Percentiles rank a stretch among this genome's conserved stretches.
phyloP scores from a whole-genome alignment of 1,140 invertebrate genomes.

The Saccostrea glomerata region DNA sequence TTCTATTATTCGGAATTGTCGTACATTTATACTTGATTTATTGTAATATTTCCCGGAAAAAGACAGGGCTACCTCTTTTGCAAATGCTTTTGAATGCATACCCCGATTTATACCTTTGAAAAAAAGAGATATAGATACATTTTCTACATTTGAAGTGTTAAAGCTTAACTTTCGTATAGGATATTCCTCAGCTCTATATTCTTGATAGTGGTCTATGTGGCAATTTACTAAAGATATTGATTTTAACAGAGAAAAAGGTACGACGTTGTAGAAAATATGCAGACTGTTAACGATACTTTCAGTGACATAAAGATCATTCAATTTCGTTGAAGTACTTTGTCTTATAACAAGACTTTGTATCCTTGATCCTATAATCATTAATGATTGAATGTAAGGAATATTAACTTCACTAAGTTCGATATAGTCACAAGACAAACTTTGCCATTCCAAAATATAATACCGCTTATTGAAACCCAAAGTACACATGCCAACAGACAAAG shows the following conservation, averaged over 20 bases:
- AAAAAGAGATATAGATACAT: too few species aligned
- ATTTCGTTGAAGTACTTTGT: background rate
- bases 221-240: background rate
- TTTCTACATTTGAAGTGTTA: too few species aligned
- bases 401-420: background rate
- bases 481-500: too few species aligned
- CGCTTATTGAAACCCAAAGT: too few species aligned
- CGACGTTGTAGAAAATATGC: background rate
- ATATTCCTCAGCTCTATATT: too few species aligned
- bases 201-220: too few species aligned
- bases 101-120: too few species aligned
- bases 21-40: too few species aligned
- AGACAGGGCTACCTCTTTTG: too few species aligned
- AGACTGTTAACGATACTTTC: background rate
- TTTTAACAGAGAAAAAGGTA: background rate
- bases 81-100: background rate
- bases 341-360: background rate
- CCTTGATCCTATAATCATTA: background rate
- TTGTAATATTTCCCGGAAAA: too few species aligned
- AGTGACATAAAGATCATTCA: background rate
- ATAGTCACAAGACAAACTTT: background rate
- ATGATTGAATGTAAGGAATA: background rate
- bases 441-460: background rate
- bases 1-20: too few species aligned
- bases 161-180: too few species aligned